Evolutionary conservation across 2,888 invertebrate genomes (phyloP).

Genomic region (Crematogaster levior): DNA sequence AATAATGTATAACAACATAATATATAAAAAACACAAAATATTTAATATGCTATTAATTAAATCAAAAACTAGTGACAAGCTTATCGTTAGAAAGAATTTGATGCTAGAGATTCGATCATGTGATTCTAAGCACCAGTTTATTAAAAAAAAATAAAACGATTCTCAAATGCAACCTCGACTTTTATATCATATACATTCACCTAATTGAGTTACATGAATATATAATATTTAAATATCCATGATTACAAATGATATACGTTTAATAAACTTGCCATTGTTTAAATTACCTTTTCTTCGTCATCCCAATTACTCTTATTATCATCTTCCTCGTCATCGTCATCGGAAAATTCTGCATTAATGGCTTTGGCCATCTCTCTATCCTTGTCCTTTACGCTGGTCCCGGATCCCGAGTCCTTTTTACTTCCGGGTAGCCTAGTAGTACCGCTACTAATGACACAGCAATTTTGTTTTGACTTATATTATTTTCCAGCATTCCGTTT

Average conservation of each 20-base stretch:
- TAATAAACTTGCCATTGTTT: not conserved
- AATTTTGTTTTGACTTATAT: slow-evolving; percentile 83
- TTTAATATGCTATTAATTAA: not conserved
- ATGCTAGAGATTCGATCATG: not conserved
- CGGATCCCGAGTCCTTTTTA: slow-evolving; percentile 84
- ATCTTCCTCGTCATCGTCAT: slow-evolving; percentile 83
- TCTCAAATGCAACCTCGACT: not conserved
- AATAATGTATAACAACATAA: too few species aligned
- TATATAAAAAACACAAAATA: not conserved
- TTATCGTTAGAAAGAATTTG: not conserved
- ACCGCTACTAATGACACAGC: slow-evolving; percentile 84
- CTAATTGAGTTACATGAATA: not conserved
- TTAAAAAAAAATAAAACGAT: slow-evolving; percentile 2
- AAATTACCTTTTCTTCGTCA: slow-evolving; percentile 81
- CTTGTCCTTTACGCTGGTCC: slow-evolving; percentile 84
- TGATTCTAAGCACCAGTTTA: not conserved
- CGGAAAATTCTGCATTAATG: slow-evolving; percentile 84
- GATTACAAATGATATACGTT: not conserved
- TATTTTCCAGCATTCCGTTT: slow-evolving; percentile 76
- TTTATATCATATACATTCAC: not conserved
- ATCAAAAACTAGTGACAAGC: not conserved
- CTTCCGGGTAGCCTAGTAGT: slow-evolving; percentile 84
- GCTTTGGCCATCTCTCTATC: slow-evolving; percentile 85
- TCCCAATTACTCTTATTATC: slow-evolving; percentile 83
- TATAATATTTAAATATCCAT: slow-evolving; percentile 4